Conservation (phyloP, 2,888 invertebrate genomes). For the Xestia sexstrigata region DNA sequence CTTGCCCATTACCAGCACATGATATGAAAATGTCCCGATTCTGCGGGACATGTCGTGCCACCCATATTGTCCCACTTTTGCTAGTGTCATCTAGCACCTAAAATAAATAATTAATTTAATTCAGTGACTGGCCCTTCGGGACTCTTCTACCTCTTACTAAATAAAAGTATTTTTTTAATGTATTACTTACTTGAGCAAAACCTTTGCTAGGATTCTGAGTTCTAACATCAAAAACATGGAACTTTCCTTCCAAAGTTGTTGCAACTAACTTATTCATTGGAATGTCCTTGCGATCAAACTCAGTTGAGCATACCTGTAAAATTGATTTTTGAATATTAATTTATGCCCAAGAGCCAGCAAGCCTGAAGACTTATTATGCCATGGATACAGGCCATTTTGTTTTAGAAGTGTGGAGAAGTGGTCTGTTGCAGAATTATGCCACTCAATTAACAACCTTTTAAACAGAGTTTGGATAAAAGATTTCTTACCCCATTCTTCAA, state of each 20-base stretch:
- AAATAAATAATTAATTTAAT: conserved; percentile 26
- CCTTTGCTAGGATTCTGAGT: conserved; percentile 97
- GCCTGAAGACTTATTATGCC: too few species aligned
- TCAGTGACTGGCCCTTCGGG: neutral
- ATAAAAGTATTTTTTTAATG: neutral
- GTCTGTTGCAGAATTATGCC: neutral
- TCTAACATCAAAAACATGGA: conserved; percentile 96
- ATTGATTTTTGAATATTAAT: neutral
- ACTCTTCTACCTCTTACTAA: neutral
- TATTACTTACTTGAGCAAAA: conserved; percentile 91
- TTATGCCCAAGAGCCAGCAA: too few species aligned
- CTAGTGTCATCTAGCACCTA: conserved; percentile 84
- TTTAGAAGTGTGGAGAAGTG: neutral
- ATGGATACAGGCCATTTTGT: too few species aligned
- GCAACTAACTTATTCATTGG: conserved; percentile 98
- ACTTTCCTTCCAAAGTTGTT: conserved; percentile 97
- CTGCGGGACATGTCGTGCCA: conserved; percentile 96
- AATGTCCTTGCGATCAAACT: conserved; percentile 98
- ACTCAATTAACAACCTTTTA: neutral
- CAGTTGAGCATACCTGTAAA: conserved; percentile 93
- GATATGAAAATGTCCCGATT: conserved; percentile 98
- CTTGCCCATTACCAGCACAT: conserved; percentile 97
- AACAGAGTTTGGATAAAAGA: neutral
- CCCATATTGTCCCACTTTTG: conserved; percentile 96
- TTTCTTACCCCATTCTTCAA: conserved; percentile 95